Conservation (phyloP, 1,140 invertebrate species). For the Orius insidiosus region DNA sequence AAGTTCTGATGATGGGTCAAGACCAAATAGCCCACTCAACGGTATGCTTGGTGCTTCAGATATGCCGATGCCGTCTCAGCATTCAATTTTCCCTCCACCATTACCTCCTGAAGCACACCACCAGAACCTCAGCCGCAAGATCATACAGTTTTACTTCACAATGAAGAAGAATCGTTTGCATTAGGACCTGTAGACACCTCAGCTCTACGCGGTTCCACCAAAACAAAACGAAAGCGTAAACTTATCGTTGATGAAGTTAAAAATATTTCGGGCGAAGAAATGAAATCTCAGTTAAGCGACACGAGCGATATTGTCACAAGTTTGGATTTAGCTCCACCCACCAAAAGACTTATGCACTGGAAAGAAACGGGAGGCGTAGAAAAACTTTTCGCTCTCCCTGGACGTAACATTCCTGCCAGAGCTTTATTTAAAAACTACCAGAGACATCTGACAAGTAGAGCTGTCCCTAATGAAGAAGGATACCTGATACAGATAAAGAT, state of each 20-base stretch:
- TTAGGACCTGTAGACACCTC: constrained; percentile 85
- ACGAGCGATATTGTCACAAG: constrained; percentile 95
- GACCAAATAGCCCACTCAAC: constrained; percentile 17
- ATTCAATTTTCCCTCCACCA: constrained; percentile 4
- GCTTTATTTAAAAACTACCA: constrained; percentile 72
- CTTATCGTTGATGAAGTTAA: constrained; percentile 98
- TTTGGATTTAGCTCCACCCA: constrained; percentile 94
- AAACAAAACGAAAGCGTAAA: constrained; percentile 82
- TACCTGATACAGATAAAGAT: constrained; percentile 34
- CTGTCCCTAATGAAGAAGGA: constrained; percentile 55
- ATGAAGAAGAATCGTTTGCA: constrained; percentile 92
- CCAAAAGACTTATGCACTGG: constrained; percentile 95
- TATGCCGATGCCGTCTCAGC: constrained; percentile 13
- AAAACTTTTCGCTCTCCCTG: constrained; percentile 90
- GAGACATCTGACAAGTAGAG: constrained; percentile 61
- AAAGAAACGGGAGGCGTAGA: constrained; percentile 96
- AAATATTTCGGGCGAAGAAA: constrained; percentile 98
- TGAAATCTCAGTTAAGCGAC: constrained; percentile 96
- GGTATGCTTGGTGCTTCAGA: background rate
- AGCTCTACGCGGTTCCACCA: constrained; percentile 64
- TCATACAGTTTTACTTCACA: constrained; percentile 74
- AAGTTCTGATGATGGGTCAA: constrained; percentile 21
- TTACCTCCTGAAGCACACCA: constrained; percentile 8
- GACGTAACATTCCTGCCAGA: constrained; percentile 68
- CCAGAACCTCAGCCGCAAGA: constrained; percentile 28